phyloP scores from a whole-genome alignment of 2,797 vertebrate genomes.

The Enteromius treurensis region DNA sequence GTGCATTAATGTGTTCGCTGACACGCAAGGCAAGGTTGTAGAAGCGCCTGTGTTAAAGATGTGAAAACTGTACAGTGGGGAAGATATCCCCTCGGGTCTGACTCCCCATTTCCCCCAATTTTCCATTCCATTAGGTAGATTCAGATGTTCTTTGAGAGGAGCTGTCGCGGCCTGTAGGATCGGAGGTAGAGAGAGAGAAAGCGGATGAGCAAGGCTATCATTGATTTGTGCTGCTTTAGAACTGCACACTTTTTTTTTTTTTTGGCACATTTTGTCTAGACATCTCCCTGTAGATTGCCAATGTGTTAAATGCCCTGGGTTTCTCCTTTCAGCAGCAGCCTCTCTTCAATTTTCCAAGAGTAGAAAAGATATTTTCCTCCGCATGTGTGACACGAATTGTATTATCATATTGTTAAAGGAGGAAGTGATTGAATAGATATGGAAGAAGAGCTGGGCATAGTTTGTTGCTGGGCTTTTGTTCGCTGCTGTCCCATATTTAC shows the following conservation, averaged over 20 bases:
- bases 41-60: slow-evolving; percentile 59
- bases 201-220: slow-evolving; percentile 48
- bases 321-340: slow-evolving; percentile 48
- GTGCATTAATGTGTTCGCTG: slow-evolving; percentile 45
- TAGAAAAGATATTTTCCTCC: slow-evolving; percentile 47
- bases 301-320: slow-evolving; percentile 61
- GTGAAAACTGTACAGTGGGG: slow-evolving; percentile 53
- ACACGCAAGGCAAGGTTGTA: slow-evolving; percentile 37
- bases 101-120: slow-evolving; percentile 66
- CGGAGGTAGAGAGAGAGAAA: slow-evolving; percentile 30
- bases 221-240: slow-evolving; percentile 66
- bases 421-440: slow-evolving; percentile 40
- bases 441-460: slow-evolving; percentile 1
- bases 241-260: slow-evolving; percentile 18
- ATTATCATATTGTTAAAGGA: slow-evolving; percentile 57
- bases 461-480: slow-evolving; percentile 8
- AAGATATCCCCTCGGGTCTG: slow-evolving; percentile 52
- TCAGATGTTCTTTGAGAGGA: slow-evolving; percentile 65
- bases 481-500: slow-evolving; percentile 1
- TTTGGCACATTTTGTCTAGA: slow-evolving; percentile 53
- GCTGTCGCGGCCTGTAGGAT: slow-evolving; percentile 55
- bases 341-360: slow-evolving; percentile 52
- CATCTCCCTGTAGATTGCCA: slow-evolving; percentile 58
- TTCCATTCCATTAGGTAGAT: slow-evolving; percentile 71
- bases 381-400: slow-evolving; percentile 47